A percentile compares a stretch with the other conserved stretches of the same genome.
phyloP scores from a whole-genome alignment of 2,888 invertebrate species.

The Margaritifera margaritifera region DNA sequence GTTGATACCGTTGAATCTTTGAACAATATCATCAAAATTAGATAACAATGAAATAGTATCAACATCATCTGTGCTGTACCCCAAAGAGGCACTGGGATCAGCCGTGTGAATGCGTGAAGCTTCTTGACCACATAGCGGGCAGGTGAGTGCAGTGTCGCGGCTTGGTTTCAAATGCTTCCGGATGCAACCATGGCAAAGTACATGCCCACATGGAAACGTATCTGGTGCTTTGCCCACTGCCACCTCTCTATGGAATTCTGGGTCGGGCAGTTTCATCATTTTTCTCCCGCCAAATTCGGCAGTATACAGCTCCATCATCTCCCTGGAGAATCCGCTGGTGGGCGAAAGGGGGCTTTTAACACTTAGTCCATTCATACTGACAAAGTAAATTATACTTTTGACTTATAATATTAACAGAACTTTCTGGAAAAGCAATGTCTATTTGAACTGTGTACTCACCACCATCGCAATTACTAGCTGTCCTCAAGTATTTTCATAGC shows the following conservation, averaged over 20 bases:
- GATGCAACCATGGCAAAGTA: slow-evolving; percentile 63
- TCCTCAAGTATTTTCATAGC: too few species aligned
- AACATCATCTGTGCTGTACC: slow-evolving; percentile 32
- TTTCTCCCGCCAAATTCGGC: slow-evolving; percentile 26
- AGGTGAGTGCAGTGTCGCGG: slow-evolving; percentile 28
- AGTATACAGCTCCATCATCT: not conserved
- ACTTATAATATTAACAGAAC: too few species aligned
- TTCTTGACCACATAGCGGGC: slow-evolving; percentile 42
- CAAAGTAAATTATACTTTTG: not conserved
- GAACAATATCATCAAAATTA: slow-evolving; percentile 62
- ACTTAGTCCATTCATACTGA: not conserved
- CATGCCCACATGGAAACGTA: slow-evolving; percentile 67
- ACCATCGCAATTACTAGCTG: too few species aligned
- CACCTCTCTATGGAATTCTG: slow-evolving; percentile 54
- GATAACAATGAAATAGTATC: slow-evolving; percentile 57
- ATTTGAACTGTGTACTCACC: too few species aligned
- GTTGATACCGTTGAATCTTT: slow-evolving; percentile 59
- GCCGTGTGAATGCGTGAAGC: slow-evolving; percentile 32
- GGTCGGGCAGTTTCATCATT: slow-evolving; percentile 38
- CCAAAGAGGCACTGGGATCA: slow-evolving; percentile 27
- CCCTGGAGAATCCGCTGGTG: not conserved
- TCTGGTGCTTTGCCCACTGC: slow-evolving; percentile 63
- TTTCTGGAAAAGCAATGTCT: too few species aligned
- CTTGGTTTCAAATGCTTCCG: slow-evolving; percentile 48
- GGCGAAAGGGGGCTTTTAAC: not conserved